Base-by-base conservation (phyloP, 53 echinoderm and acorn worm species). In the Antedon mediterranea region DNA sequence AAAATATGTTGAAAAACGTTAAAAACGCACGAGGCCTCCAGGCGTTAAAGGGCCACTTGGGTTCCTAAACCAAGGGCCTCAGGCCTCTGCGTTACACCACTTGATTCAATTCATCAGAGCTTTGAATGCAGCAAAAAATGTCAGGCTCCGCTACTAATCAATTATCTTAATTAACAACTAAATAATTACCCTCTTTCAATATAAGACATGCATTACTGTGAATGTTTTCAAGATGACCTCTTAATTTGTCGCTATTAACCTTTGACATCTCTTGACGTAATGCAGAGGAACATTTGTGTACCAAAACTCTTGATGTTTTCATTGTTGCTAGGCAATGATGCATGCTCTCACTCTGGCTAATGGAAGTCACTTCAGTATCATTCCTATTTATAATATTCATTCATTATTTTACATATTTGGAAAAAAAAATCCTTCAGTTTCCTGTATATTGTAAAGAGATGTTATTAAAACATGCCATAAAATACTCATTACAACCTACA, bases 261-360 rank as follows among this genome's bases (percentile, higher is more conserved):
- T 43, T 32, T 28, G 78, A 73, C 28, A 77, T 72, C 3, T 82
- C 74, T 1, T 0, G 30, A 29, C 81, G 32, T 28, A 29, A 33
- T 28, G 23, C 34, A 20, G 74, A 82, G 72, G 8, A 76, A 33
- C 73, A 94, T 76, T 89, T 88, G 79, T 91, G 94, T 31, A 89
- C 71, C 27, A 90, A 81, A 14, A 83, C 76, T 34, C 89, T 90
- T 28, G 78, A 43, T 4, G 85, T 83, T 78, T 89, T 87, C 43
- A 94, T 31, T 23, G 81, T 74, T 34, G 79, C 80, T 72, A 90
- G 84, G 34, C 90, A 94, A 74, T 86, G 79, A 30, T 85, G 76
- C 89, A 90, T 90, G 0, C 77, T 71, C 32, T 87, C 79, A n/a
- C 83, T 88, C 71, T 79, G 90, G 30, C 73, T 71, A 9, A 88